phyloP scores from a whole-genome alignment of 2,888 invertebrate genomes.

The Atrina japonica region DNA sequence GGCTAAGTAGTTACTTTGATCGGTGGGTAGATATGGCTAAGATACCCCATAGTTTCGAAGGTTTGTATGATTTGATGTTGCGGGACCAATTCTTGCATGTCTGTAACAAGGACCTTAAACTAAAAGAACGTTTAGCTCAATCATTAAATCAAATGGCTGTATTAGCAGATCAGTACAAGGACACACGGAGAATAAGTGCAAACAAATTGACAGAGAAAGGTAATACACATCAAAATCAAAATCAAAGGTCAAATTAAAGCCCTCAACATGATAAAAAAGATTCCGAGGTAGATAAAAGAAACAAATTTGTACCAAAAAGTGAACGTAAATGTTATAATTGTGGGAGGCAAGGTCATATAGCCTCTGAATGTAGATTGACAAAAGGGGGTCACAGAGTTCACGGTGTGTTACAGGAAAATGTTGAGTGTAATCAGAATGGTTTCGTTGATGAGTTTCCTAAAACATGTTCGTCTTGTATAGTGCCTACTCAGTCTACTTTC shows the following conservation, averaged over 20 bases:
- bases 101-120: neutral
- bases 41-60: neutral
- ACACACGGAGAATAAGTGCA: neutral
- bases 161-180: neutral
- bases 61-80: conserved; percentile 19
- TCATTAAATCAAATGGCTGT: neutral
- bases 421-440: no score
- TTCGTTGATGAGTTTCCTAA: neutral
- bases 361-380: conserved; percentile 1
- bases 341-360: conserved; percentile 4
- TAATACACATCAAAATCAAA: no score
- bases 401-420: neutral
- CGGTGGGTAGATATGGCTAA: conserved; percentile 31
- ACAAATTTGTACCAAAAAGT: neutral
- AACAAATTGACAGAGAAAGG: no score
- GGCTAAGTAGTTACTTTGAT: conserved; percentile 28
- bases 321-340: no score
- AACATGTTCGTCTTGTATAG: no score
- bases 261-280: neutral
- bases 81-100: conserved; percentile 2
- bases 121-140: neutral
- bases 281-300: neutral
- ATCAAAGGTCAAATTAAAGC: neutral
- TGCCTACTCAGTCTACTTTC: no score
- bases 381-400: neutral